phyloP scores from a whole-genome alignment of 2,888 invertebrate species.

The Drosophila buzzatii region DNA sequence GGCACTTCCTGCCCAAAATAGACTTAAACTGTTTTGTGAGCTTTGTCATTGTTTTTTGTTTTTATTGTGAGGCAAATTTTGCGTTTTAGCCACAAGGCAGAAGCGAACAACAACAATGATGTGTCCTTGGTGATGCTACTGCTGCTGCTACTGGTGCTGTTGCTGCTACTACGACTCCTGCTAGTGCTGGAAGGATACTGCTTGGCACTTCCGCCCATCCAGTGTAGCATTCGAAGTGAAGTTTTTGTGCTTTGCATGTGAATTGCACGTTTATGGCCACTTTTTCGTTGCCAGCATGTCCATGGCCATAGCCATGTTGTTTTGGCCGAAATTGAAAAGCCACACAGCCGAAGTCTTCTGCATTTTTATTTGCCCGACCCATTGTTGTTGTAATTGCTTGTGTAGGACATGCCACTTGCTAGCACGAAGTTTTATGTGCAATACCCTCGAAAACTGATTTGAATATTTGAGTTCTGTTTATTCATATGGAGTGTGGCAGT shows the following conservation, averaged over 20 bases:
- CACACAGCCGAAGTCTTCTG: constrained; percentile 63
- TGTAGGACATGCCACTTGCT: constrained; percentile 63
- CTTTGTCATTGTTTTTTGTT: constrained; percentile 67
- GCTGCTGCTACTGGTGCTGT: constrained; percentile 19
- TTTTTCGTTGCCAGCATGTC: constrained; percentile 49
- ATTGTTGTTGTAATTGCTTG: constrained; percentile 79
- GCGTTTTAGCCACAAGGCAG: constrained; percentile 43
- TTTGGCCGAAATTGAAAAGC: constrained; percentile 68
- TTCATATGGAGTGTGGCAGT: constrained; percentile 2
- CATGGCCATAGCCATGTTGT: constrained; percentile 30
- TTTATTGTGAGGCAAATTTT: constrained; percentile 78
- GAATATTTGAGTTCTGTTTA: constrained; percentile 18
- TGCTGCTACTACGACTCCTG: constrained; percentile 4
- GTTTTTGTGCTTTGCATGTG: constrained; percentile 76
- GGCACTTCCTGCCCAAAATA: constrained; percentile 71
- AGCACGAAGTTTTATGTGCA: constrained; percentile 34
- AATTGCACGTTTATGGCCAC: constrained; percentile 76
- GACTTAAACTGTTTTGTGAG: constrained; percentile 76
- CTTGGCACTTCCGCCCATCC: constrained; percentile 62
- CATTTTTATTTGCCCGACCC: constrained; percentile 71
- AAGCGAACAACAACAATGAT: constrained; percentile 8
- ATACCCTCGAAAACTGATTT: constrained; percentile 48
- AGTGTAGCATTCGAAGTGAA: constrained; percentile 35
- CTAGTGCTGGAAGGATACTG: constrained; percentile 60
- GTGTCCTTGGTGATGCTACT: constrained; percentile 35